A percentile compares a stretch with the other conserved stretches of the same genome.
These are phyloP conservation scores for Uloborus diversus DNA, from an alignment of 1,140 invertebrate species.

Conservation along the genomic window DNA sequence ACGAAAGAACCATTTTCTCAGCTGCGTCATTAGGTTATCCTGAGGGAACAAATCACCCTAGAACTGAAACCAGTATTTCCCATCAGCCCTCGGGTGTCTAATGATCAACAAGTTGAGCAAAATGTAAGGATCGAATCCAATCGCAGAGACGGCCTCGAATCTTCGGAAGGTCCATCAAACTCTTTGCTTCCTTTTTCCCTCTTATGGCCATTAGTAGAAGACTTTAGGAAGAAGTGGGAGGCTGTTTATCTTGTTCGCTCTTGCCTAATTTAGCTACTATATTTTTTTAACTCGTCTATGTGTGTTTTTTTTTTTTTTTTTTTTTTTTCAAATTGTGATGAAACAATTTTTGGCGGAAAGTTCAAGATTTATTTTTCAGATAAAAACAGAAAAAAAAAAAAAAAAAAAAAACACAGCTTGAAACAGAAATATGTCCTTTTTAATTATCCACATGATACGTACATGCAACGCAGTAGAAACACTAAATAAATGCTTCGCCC, in stretches of 20 bases:
- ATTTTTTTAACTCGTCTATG: too few relatives aligned
- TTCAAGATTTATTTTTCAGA: too few relatives aligned
- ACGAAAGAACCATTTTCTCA: slow-evolving; percentile 19
- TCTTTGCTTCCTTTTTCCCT: neutral
- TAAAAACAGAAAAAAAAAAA: too few relatives aligned
- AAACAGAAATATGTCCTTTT: too few relatives aligned
- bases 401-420: too few relatives aligned
- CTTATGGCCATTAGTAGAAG: slow-evolving; percentile 8
- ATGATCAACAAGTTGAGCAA: slow-evolving; percentile 34
- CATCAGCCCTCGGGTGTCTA: slow-evolving; percentile 13
- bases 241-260: slow-evolving; percentile 40
- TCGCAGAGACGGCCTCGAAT: slow-evolving; percentile 14
- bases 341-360: too few relatives aligned
- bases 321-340: too few relatives aligned
- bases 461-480: too few relatives aligned
- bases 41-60: slow-evolving; percentile 1
- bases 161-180: slow-evolving; percentile 14
- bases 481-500: too few relatives aligned
- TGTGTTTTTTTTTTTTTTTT: too few relatives aligned
- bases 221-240: slow-evolving; percentile 4
- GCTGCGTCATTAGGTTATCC: slow-evolving; percentile 28
- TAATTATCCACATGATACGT: too few relatives aligned
- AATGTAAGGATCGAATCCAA: slow-evolving; percentile 16
- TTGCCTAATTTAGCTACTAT: too few relatives aligned
- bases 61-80: neutral